Conservation (phyloP, 92 coral and sea anemone genomes). For the Zoanthus gigantus region DNA sequence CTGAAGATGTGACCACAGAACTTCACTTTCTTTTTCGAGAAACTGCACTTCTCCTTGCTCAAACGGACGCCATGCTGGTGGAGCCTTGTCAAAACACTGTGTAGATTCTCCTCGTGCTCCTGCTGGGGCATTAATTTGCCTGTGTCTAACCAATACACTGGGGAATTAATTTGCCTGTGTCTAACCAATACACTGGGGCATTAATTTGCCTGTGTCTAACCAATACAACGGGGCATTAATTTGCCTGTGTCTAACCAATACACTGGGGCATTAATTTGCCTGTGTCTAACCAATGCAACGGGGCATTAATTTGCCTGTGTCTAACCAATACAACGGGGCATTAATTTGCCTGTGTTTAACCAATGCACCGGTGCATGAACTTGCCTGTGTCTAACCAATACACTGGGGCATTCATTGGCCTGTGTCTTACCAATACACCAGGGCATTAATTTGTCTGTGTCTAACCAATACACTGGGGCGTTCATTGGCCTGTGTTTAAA, state of each 20-base stretch:
- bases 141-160: background rate
- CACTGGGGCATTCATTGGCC: conserved; percentile 1
- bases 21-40: too few species aligned
- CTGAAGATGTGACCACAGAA: too few species aligned
- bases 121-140: background rate
- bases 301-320: background rate
- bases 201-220: background rate
- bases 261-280: background rate
- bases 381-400: background rate
- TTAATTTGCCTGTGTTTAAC: background rate
- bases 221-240: background rate
- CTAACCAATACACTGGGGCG: too few species aligned
- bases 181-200: background rate
- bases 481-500: too few species aligned
- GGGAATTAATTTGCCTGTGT: background rate
- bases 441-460: background rate
- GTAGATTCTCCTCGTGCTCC: too few species aligned
- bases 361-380: background rate
- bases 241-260: background rate
- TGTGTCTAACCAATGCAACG: background rate
- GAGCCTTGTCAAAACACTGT: too few species aligned
- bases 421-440: conserved; percentile 1
- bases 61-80: too few species aligned
- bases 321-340: background rate
- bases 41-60: too few species aligned